These are phyloP conservation scores for Corapipo altera DNA, from an alignment of 2,113 vertebrate genomes.

Conservation along the genomic window DNA sequence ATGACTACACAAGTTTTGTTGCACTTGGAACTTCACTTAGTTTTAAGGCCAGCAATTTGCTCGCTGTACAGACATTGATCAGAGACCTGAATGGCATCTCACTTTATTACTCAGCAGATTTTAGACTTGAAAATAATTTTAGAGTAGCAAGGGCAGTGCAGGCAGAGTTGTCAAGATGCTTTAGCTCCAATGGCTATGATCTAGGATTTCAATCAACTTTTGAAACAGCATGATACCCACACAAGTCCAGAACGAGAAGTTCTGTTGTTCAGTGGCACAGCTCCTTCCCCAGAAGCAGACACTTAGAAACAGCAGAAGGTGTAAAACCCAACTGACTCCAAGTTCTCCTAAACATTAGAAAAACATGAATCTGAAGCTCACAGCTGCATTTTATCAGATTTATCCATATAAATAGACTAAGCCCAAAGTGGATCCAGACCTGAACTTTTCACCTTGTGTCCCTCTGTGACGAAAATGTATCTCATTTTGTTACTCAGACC, in stretches of 20 bases:
- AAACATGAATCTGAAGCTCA: slow-evolving; percentile 1
- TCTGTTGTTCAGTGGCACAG: background rate
- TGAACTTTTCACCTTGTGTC: slow-evolving; percentile 66
- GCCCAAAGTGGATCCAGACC: slow-evolving; percentile 53
- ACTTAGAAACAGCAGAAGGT: slow-evolving; percentile 33
- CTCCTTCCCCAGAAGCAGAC: background rate
- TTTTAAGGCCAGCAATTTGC: background rate
- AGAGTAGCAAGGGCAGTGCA: background rate
- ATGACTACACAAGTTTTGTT: background rate
- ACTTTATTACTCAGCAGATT: slow-evolving; percentile 31
- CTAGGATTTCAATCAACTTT: slow-evolving; percentile 34
- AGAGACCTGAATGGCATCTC: background rate
- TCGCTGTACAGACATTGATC: background rate
- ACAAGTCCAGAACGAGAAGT: background rate
- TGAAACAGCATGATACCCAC: background rate
- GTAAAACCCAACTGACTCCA: slow-evolving; percentile 13
- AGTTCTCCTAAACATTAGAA: slow-evolving; percentile 30
- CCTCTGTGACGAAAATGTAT: slow-evolving; percentile 63
- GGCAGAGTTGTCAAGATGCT: background rate
- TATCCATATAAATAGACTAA: slow-evolving; percentile 55
- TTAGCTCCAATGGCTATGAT: background rate
- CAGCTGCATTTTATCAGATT: slow-evolving; percentile 63
- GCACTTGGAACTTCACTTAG: background rate
- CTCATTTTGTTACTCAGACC: slow-evolving; percentile 39
- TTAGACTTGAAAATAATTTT: background rate